Base-by-base conservation (phyloP, 2,888 invertebrate genomes). In the Ypsolopha sequella region DNA sequence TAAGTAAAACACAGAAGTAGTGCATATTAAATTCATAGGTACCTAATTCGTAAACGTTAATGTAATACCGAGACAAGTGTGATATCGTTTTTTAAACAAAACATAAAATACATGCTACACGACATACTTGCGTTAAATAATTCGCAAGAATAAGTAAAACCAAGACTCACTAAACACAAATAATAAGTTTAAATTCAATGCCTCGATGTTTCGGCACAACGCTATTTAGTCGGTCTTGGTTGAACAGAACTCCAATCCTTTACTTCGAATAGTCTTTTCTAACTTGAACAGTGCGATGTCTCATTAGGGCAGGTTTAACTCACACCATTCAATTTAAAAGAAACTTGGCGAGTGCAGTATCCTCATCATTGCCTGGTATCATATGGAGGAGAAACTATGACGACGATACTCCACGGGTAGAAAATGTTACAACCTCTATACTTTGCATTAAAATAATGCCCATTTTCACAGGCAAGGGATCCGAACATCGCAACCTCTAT, bases 361-460 rank as follows among this genome's bases (percentile, higher is more conserved):
- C 81, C 74, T 75, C 82, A 77, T 72, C 72, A 60, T 65, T 73
- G 73, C 73, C 54, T 53, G 48, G 24, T 24, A 52, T 49, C 58
- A 51, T 62, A 68, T 65, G 70, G 72, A 24, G 36, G 48, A 24
- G 24, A 43, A 39, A 73, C 65, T 63, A 43, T 51, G 69, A 74
- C 80, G 82, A 77, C 77, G 78, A 76, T 70, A 66, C 80, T 79
- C 77, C 70, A 84, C 84, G 70, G 69, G 70, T 81, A 84, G 73
- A 79, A 80, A 84, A 71, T 76, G 80, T 86, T 91, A 92, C 92
- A 92, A 93, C 92, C 91, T 93, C 93, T 93, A 93, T 93, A 93
- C 93, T 93, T 93, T 93, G 93, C 93, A 93, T 92, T 91, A 93
- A 93, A 93, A 90, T 93, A 93, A 93, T 93, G 93, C 91, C 91